These are phyloP conservation scores for Manis pentadactyla DNA, from an alignment of 2,797 vertebrate species.

Conservation along the genomic window DNA sequence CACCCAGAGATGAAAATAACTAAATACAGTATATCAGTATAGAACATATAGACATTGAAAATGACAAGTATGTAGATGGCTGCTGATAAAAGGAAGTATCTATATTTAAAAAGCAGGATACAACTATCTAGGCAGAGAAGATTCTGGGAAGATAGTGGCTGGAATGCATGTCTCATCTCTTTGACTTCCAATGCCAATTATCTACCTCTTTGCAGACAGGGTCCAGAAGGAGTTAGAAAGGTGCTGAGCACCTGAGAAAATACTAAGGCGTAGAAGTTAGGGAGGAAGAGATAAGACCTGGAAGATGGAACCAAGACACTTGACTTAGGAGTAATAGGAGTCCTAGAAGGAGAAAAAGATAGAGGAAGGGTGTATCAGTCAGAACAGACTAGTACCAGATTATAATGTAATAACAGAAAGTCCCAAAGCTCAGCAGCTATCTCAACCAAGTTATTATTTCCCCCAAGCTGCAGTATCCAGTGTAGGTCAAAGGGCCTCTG, in stretches of 20 bases:
- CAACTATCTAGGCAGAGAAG: neutral
- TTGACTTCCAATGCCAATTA: neutral
- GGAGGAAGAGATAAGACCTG: neutral
- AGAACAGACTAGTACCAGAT: neutral
- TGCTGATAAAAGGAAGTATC: neutral
- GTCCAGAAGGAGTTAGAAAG: neutral
- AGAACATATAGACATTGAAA: neutral
- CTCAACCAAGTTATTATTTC: neutral
- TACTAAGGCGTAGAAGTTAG: neutral
- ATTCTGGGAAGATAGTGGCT: neutral
- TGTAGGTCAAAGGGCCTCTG: neutral
- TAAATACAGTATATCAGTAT: conserved; percentile 14
- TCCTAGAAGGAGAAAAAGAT: neutral
- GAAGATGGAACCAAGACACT: neutral
- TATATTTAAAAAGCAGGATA: neutral
- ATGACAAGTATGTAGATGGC: neutral
- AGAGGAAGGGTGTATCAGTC: neutral
- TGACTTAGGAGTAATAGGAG: neutral
- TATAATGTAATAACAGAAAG: neutral
- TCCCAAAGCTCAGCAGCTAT: neutral
- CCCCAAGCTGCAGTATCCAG: neutral
- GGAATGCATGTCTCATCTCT: neutral
- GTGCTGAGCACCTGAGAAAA: neutral
- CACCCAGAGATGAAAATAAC: conserved; percentile 8
- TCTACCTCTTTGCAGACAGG: neutral